Conservation (phyloP, 2,888 invertebrate genomes). For the Athalia cordata region DNA sequence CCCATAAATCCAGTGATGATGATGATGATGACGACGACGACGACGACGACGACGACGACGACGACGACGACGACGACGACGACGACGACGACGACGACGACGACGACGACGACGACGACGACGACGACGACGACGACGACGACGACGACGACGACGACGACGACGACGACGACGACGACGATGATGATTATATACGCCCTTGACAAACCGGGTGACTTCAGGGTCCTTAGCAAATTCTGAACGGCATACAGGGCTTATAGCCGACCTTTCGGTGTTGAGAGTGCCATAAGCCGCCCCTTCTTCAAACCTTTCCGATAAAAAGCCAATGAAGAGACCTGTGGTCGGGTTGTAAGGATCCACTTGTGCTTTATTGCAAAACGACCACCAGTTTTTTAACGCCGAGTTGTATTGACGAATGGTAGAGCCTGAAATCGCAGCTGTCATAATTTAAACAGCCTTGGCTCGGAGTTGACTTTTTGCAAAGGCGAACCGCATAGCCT, state of each 20-base stretch:
- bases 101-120: no score
- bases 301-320: neutral
- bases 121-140: no score
- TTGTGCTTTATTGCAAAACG: neutral
- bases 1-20: no score
- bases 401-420: conserved; percentile 15
- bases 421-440: neutral
- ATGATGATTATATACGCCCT: neutral
- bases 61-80: no score
- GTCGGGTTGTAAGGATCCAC: neutral
- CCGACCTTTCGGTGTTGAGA: conserved; percentile 12
- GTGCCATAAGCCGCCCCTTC: conserved; percentile 4
- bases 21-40: no score
- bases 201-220: conserved; percentile 1
- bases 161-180: no score
- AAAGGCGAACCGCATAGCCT: conserved; percentile 48
- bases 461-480: neutral
- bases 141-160: no score
- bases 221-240: neutral
- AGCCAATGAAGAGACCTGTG: neutral
- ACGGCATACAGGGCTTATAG: conserved; percentile 8
- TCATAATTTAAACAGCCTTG: neutral
- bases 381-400: conserved; percentile 12
- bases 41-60: no score
- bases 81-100: no score